Conservation (phyloP, 2,888 invertebrate species). For the Caenorhabditis doughertyi region DNA sequence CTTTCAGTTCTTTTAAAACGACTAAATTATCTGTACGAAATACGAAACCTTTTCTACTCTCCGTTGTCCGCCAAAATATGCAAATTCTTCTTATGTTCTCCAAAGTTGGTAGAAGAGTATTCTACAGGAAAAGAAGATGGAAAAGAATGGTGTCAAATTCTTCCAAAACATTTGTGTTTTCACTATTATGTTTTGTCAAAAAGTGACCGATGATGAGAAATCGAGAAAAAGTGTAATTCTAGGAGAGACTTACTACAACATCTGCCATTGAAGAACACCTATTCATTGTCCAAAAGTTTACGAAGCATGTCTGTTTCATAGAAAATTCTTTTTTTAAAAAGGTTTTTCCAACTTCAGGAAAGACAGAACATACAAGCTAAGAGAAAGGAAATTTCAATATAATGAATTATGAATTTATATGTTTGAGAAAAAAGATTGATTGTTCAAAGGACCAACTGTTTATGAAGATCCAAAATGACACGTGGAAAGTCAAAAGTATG, state of each 20-base stretch:
- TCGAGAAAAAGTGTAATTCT: constrained; percentile 22
- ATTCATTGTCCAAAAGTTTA: constrained; percentile 26
- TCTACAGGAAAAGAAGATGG: background rate
- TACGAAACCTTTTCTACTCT: constrained; percentile 22
- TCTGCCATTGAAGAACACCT: constrained; percentile 30
- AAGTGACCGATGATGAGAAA: background rate
- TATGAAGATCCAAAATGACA: constrained; percentile 1
- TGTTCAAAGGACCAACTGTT: constrained; percentile 1
- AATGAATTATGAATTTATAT: constrained; percentile 22
- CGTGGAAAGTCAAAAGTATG: background rate
- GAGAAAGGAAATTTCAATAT: background rate
- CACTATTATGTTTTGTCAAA: constrained; percentile 34
- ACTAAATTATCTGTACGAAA: constrained; percentile 50
- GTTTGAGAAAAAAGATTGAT: constrained; percentile 47
- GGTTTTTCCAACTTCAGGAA: no score
- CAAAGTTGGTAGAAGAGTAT: background rate
- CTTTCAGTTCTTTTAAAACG: constrained; percentile 7
- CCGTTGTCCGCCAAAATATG: constrained; percentile 38
- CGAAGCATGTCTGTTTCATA: constrained; percentile 24
- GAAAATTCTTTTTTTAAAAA: background rate
- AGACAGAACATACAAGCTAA: background rate
- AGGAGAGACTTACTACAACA: constrained; percentile 1
- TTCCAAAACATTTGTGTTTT: constrained; percentile 2
- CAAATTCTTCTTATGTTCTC: constrained; percentile 38
- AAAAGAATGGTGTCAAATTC: constrained; percentile 42